A percentile compares a stretch with the other conserved stretches of the same genome.
These are phyloP conservation scores for Alcedo atthis DNA, from an alignment of 2,797 vertebrate species.

Conservation along the genomic window DNA sequence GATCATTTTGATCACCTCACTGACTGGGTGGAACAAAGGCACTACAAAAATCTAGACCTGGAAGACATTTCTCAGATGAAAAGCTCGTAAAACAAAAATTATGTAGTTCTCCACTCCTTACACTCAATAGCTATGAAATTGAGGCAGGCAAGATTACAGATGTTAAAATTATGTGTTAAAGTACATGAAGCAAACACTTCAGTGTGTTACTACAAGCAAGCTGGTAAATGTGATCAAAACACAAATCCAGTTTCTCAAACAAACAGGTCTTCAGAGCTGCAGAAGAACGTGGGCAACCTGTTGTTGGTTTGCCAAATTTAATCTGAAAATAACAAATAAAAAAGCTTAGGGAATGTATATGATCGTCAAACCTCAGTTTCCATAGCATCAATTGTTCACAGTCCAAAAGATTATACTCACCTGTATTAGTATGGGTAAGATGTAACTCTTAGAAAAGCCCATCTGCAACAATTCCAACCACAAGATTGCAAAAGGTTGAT, in stretches of 20 bases:
- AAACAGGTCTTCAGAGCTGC: neutral
- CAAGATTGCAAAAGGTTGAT: neutral
- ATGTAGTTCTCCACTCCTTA: neutral
- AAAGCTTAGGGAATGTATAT: neutral
- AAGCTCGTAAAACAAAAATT: neutral
- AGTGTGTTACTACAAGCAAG: neutral
- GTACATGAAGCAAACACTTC: neutral
- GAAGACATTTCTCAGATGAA: neutral
- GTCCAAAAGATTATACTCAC: neutral
- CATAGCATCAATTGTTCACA: rapidly evolving
- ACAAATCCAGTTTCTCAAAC: neutral
- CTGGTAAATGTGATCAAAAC: neutral
- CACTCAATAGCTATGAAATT: neutral
- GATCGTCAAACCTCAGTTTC: neutral
- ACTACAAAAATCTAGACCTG: neutral
- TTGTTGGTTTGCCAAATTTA: neutral
- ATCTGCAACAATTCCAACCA: neutral
- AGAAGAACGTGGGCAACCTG: neutral
- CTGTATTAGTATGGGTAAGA: neutral
- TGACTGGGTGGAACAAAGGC: neutral
- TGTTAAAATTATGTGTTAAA: neutral
- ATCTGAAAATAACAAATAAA: neutral
- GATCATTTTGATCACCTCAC: neutral
- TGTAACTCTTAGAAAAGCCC: neutral
- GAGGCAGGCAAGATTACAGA: neutral